Evolutionary conservation across 1,140 invertebrate species (phyloP).

Genomic region (Drosophila pruinosa): DNA sequence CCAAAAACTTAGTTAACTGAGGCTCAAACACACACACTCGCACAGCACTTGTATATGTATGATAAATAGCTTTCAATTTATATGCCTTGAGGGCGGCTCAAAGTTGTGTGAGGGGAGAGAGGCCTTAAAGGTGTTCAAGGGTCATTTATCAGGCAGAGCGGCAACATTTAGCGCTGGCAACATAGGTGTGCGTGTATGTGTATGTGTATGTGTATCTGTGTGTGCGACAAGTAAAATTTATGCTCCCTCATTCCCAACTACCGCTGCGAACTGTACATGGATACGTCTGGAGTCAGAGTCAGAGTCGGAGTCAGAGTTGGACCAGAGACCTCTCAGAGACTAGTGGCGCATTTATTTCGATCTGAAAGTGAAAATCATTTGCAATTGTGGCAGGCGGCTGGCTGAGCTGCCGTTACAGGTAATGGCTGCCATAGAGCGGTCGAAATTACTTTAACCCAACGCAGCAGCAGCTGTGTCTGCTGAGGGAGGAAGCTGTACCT

Average conservation of each 20-base stretch:
- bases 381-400: slow-evolving; percentile 71
- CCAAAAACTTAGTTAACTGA: slow-evolving; percentile 74
- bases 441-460: slow-evolving; percentile 75
- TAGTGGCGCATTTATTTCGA: slow-evolving; percentile 75
- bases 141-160: slow-evolving; percentile 79
- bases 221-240: slow-evolving; percentile 50
- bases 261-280: slow-evolving; percentile 33
- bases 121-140: slow-evolving; percentile 79
- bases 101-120: slow-evolving; percentile 25
- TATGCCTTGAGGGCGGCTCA: slow-evolving; percentile 72
- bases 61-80: slow-evolving; percentile 81
- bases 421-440: slow-evolving; percentile 70
- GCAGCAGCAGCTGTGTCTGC: slow-evolving; percentile 30
- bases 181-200: slow-evolving; percentile 29
- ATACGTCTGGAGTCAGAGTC: slow-evolving; percentile 5
- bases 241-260: slow-evolving; percentile 39
- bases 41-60: slow-evolving; percentile 58
- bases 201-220: slow-evolving; percentile 41
- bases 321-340: slow-evolving; percentile 25
- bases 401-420: slow-evolving; percentile 47
- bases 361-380: slow-evolving; percentile 81
- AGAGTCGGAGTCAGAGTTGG: not conserved
- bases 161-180: slow-evolving; percentile 71
- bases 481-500: slow-evolving; percentile 21
- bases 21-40: slow-evolving; percentile 30